These are phyloP conservation scores for Panthera tigris DNA, from an alignment of 2,113 vertebrate species.

Conservation along the genomic window DNA sequence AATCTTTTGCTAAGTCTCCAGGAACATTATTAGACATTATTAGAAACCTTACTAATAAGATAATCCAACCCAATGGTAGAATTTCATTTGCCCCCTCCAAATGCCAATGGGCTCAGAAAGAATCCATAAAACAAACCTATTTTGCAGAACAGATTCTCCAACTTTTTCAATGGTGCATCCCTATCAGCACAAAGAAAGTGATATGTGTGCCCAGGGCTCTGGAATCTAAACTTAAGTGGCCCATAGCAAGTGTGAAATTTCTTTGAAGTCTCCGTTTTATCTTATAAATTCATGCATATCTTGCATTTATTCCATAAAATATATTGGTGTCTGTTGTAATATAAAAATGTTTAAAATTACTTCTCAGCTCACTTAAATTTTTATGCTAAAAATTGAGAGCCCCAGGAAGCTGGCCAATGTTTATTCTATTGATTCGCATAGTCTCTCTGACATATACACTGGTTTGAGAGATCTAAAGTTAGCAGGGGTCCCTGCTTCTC, in stretches of 20 bases:
- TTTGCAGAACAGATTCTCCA: constrained; percentile 8
- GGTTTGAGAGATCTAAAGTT: neutral
- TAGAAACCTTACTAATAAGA: neutral
- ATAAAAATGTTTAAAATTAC: constrained; percentile 56
- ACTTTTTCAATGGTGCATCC: neutral
- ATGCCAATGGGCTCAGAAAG: neutral
- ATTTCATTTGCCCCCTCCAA: neutral
- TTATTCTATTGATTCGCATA: neutral
- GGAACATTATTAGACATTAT: neutral
- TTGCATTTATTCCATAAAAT: constrained; percentile 46
- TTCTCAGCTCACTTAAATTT: constrained; percentile 27
- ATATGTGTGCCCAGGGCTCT: neutral
- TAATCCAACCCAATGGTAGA: neutral
- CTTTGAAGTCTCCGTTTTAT: constrained; percentile 67
- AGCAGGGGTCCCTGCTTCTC: neutral
- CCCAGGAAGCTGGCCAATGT: neutral
- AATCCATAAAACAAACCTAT: neutral
- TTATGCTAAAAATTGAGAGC: constrained; percentile 48
- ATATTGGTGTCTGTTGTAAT: constrained; percentile 42
- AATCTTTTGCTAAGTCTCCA: neutral
- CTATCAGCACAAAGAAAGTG: constrained; percentile 26
- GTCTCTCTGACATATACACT: neutral
- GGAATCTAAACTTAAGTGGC: constrained; percentile 6
- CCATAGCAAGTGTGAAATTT: constrained; percentile 54
- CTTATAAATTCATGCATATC: constrained; percentile 49